These are phyloP conservation scores for Clarias macrocephalus DNA, from an alignment of 2,113 vertebrate species.

Conservation along the genomic window DNA sequence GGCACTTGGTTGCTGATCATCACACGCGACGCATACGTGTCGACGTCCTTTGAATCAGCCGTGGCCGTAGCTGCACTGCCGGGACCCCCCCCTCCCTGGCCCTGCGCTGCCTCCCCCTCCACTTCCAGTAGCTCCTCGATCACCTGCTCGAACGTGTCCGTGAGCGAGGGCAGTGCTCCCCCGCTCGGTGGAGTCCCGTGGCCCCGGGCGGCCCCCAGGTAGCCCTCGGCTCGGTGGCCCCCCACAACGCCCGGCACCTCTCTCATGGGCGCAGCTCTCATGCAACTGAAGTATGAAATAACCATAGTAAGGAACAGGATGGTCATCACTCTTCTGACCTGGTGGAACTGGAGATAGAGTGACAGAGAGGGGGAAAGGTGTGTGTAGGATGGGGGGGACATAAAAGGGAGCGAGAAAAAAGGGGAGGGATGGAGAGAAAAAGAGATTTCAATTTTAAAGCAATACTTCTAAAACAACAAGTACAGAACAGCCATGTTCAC, in stretches of 20 bases:
- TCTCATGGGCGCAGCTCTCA: conserved; percentile 99
- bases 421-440: conserved; percentile 36
- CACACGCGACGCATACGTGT: conserved; percentile 94
- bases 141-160: conserved; percentile 96
- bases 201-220: conserved; percentile 86
- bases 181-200: conserved; percentile 90
- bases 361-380: conserved; percentile 35
- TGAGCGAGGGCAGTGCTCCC: conserved; percentile 85
- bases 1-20: conserved; percentile 99
- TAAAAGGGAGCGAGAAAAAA: background rate
- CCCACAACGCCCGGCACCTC: conserved; percentile 82
- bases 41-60: conserved; percentile 88
- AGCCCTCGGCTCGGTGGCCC: conserved; percentile 93
- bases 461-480: background rate
- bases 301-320: conserved; percentile 99
- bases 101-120: conserved; percentile 80
- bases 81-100: conserved; percentile 75
- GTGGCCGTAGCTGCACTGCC: conserved; percentile 68
- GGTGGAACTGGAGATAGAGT: conserved; percentile 86
- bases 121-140: conserved; percentile 95
- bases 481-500: background rate
- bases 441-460: conserved; percentile 22
- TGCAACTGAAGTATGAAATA: conserved; percentile 99
- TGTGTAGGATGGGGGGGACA: conserved; percentile 11
- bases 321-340: conserved; percentile 99